These are phyloP conservation scores for Sebastes reedi DNA, from an alignment of 2,797 vertebrate genomes.

Conservation along the genomic window DNA sequence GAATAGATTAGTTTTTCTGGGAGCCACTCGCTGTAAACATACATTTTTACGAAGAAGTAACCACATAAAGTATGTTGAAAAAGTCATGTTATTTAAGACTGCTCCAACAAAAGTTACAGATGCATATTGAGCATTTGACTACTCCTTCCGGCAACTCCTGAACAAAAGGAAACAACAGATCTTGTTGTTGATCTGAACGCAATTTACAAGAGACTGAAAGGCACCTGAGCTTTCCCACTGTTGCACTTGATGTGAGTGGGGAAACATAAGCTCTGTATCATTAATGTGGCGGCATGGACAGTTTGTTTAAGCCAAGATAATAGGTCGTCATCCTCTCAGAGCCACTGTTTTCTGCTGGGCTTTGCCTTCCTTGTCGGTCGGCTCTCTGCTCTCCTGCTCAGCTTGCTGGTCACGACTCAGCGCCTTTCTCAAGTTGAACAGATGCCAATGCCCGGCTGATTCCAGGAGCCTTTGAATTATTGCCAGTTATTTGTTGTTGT, in stretches of 20 bases:
- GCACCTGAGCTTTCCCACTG: not conserved
- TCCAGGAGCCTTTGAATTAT: slow-evolving; percentile 58
- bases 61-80: not conserved
- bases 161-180: not conserved
- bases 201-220: not conserved
- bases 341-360: slow-evolving; percentile 11
- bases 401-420: slow-evolving; percentile 63
- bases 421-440: slow-evolving; percentile 48
- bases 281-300: not conserved
- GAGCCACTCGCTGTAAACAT: not conserved
- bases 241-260: not conserved
- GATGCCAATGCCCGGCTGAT: slow-evolving; percentile 51
- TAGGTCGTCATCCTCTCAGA: slow-evolving; percentile 23
- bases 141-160: not conserved
- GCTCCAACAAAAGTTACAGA: not conserved
- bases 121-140: not conserved
- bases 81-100: not conserved
- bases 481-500: slow-evolving; percentile 63
- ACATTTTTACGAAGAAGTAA: not conserved
- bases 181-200: slow-evolving; percentile 12
- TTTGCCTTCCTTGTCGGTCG: slow-evolving; percentile 23
- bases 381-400: slow-evolving; percentile 38
- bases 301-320: slow-evolving; percentile 26
- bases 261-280: not conserved
- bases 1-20: not conserved